Evolutionary conservation across 53 echinoderm and acorn worm species (phyloP), one percentile per base, ranked within the genome.

Genomic region (Arbacia lixula): DNA sequence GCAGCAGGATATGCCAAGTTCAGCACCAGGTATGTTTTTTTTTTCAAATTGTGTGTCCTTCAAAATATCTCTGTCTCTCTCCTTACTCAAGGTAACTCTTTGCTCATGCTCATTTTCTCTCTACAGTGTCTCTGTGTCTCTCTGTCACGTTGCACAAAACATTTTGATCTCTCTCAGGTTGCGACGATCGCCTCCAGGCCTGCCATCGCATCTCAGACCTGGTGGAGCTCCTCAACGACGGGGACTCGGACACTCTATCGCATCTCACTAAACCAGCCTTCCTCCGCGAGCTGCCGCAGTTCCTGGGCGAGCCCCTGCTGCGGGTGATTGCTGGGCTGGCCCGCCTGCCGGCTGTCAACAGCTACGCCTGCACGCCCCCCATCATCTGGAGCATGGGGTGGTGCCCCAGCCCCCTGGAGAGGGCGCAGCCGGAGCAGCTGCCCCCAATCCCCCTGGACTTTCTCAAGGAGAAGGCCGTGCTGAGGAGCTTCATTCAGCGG

Each of bases 381-480:
- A 54, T 92, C 62, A 90, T 92, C 52, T 95, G 90, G 92, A 99
- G 90, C 75, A 89, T 99, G 83, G 99, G 99, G 0, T 99, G 99
- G 99, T 80, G 52, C 3, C 99, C 99, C 16, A 87, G 73, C 51
- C 89, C 92, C 17, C 64, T 78, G 62, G 88, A 88, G 60, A 82
- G 80, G 68, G 84, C 80, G 5, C 80, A 87, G 38, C 89, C 90
- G 3, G 72, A 84, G 12, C 83, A 87, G 41, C 85, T 99, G 37
- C 92, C 99, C 3, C 94, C 99, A 1, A 67, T 95, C 31, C 99
- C 99, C 2, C 83, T 95, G 83, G 99, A 99, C 43, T 95, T 87
- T 61, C 86, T 99, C 49, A 95, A 99, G 52, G 99, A 99, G 54
- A 99, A 90, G 49, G 89, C 95, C 11, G 94, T 99, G 0, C 84